Evolutionary conservation across 2,113 vertebrate species (phyloP), one percentile per base, ranked within the genome.

Genomic region (Myiopsitta monachus): DNA sequence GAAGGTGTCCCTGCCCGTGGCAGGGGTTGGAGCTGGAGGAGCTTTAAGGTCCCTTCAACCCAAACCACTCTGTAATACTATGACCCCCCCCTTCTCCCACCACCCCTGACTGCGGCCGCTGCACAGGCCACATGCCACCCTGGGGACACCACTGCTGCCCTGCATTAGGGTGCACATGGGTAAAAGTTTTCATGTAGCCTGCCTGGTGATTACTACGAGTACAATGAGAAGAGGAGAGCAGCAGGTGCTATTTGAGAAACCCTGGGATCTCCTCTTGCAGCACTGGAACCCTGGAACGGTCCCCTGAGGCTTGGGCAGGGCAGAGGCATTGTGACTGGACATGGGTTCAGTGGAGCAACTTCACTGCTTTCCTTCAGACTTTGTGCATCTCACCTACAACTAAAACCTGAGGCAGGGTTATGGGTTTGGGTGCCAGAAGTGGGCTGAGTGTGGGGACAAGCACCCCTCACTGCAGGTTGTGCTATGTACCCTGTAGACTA

Each of bases 61-160:
- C 31, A 57, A 57, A n/a, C 31, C 55, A 57, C 12, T 55, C 18
- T 33, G 54, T 55, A 31, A n/a, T 22, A 22, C 31, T 33, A 57
- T 9, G 31, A 22, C 66, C 74, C n/a, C n/a, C n/a, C n/a, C n/a
- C 57, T 39, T 7, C 41, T 36, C 44, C 59, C 3, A 2, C 6
- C 30, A 4, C 3, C 72, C n/a, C 39, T 2, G 2, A 3, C 0
- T 3, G 30, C 2, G 18, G 59, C n/a, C 26, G 36, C 11, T 2
- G 3, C 2, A 2, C 10, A 3, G 31, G 59, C 22, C 28, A 11
- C 0, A 9, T 3, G 19, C 13, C 5, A 5, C 63, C n/a, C 31
- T 22, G 38, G 73, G 41, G 57, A 41, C 39, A 6, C 6, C 15
- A 7, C 57, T 0, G 3, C 2, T 46, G 57, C 18, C 33, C n/a